phyloP scores from a whole-genome alignment of 2,113 vertebrate species.

The Burhinus bistriatus region DNA sequence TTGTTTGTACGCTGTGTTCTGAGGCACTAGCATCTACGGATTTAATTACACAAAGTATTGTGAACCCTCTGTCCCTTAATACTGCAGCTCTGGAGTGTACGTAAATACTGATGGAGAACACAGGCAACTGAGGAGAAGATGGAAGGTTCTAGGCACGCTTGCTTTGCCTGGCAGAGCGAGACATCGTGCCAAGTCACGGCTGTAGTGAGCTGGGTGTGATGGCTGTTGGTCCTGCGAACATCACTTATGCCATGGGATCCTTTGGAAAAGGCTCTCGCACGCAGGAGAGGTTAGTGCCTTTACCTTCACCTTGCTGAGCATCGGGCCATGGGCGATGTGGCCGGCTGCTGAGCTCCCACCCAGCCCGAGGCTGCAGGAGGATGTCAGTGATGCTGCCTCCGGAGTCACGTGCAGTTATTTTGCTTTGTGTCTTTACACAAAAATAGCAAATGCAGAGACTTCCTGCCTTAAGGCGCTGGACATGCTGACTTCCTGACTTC shows the following conservation, averaged over 20 bases:
- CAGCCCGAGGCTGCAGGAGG: not conserved
- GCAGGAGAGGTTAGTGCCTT: not conserved
- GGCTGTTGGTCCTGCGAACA: rapidly evolving
- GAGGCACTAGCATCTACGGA: too few relatives aligned
- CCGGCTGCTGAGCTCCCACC: not conserved
- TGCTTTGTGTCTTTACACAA: not conserved
- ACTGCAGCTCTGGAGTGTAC: not conserved
- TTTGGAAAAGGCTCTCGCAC: rapidly evolving
- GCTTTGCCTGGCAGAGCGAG: rapidly evolving
- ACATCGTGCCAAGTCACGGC: rapidly evolving
- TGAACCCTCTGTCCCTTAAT: not conserved
- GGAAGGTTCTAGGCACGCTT: rapidly evolving
- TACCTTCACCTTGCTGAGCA: not conserved
- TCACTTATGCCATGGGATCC: not conserved
- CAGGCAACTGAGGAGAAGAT: not conserved
- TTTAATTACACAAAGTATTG: not conserved
- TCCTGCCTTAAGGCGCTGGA: not conserved
- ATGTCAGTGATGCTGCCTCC: not conserved
- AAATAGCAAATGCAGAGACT: not conserved
- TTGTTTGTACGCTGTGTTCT: not conserved
- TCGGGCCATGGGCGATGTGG: rapidly evolving
- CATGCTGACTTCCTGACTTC: not conserved
- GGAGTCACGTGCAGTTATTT: not conserved
- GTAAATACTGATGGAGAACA: not conserved
- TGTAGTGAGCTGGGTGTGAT: not conserved